Conservation (phyloP, 2,797 vertebrate genomes). For the Uromys caudimaculatus region DNA sequence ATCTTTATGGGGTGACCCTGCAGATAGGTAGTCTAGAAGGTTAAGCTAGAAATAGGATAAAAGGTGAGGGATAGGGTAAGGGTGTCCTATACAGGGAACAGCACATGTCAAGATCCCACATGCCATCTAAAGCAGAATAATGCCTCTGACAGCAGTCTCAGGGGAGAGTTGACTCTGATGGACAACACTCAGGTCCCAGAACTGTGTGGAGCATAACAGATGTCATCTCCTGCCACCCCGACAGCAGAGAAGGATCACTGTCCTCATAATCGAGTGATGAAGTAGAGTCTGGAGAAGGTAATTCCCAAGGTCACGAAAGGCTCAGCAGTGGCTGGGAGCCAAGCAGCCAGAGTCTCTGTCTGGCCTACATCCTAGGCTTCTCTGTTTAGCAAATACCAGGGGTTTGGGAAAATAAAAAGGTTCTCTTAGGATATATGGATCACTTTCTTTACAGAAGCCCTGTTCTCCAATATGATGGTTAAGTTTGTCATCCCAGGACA, state of each 20-base stretch:
- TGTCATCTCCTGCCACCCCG: background rate
- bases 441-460: background rate
- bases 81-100: background rate
- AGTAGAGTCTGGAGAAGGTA: background rate
- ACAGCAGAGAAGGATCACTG: background rate
- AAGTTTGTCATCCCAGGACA: background rate
- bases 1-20: background rate
- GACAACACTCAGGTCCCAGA: background rate
- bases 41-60: background rate
- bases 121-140: accelerated
- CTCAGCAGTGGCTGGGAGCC: background rate
- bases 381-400: background rate
- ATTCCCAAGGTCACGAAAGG: background rate
- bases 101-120: background rate
- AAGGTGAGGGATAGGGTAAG: background rate
- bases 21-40: background rate
- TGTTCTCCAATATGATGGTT: background rate
- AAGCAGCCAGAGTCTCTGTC: background rate
- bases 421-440: background rate
- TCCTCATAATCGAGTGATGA: background rate
- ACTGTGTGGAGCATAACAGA: background rate
- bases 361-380: background rate
- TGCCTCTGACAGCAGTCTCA: accelerated
- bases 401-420: background rate
- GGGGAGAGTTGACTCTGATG: accelerated